Evolutionary conservation across 2,888 invertebrate species (phyloP), one percentile per base, ranked within the genome.

Genomic region (Hoplodrina ambigua): DNA sequence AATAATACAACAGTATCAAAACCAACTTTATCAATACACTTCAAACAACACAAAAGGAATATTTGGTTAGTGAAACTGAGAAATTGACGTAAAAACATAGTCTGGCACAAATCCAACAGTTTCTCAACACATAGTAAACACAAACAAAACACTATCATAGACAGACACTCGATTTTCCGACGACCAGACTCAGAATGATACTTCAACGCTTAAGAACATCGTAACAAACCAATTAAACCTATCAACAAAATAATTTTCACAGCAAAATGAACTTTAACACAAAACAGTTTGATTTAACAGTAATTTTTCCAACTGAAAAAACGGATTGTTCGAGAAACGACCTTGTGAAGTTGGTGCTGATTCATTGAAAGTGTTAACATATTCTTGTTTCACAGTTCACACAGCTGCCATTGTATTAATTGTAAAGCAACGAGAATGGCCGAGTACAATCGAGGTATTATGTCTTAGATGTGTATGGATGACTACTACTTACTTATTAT

Each of bases 401-500:
- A 89, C 87, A 85, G 84, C 72, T 64, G 75, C 86, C 80, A 89
- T 91, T 91, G 90, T 91, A 82, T 79, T 89, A 89, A 88, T 91
- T 88, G 87, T 82, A 83, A 87, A 85, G 83, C 84, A 85, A 85
- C 83, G 73, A 82, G 86, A 85, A 86, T 85, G 75, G 80, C 78
- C 71, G 78, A 82, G 80, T 79, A 85, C 83, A 86, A 88, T 83
- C 76, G 75, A 59, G 62, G 80, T 84, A 82, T 80, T 82, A 82
- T 80, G 76, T 78, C 75, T 78, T 19, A 76, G 84, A 81, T 80
- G 64, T 75, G 61, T 72, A 85, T 68, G 56, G 75, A 83, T 83
- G 70, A 65, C 69, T 46, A 46, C 20, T 69, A 53, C 58, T 68
- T 69, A 53, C 58, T 68, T 71, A 74, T 73, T 75, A 77, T 75